phyloP scores from a whole-genome alignment of 2,113 vertebrate species.

The Thamnophis sirtalis region DNA sequence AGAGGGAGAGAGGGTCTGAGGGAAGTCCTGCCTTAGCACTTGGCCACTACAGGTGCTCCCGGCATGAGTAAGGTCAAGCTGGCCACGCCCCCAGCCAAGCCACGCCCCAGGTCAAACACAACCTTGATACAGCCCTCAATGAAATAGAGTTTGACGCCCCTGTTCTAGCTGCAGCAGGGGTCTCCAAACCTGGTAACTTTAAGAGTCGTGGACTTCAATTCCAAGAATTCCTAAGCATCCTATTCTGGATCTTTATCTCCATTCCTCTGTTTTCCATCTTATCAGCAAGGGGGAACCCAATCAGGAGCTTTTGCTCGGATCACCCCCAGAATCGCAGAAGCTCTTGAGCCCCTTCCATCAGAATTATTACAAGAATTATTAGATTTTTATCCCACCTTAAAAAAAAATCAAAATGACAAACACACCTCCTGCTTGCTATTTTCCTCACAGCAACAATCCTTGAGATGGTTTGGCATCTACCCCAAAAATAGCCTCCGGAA shows the following conservation, averaged over 20 bases:
- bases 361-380: background rate
- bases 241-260: background rate
- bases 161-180: background rate
- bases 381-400: background rate
- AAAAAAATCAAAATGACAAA: background rate
- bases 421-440: background rate
- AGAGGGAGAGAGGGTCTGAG: too few relatives aligned
- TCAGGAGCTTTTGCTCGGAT: background rate
- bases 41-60: too few relatives aligned
- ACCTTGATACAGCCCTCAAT: too few relatives aligned
- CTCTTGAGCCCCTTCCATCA: background rate
- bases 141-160: too few relatives aligned
- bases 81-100: too few relatives aligned
- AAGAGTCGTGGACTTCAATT: too few relatives aligned
- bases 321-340: background rate
- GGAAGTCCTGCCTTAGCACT: too few relatives aligned
- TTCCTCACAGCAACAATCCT: background rate
- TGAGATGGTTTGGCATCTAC: too few relatives aligned
- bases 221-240: background rate
- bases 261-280: background rate
- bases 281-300: background rate
- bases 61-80: too few relatives aligned
- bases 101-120: too few relatives aligned
- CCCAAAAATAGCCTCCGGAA: background rate
- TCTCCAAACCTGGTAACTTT: too few relatives aligned